Evolutionary conservation across 2,888 invertebrate genomes (phyloP).

Genomic region (Nomada fucata): DNA sequence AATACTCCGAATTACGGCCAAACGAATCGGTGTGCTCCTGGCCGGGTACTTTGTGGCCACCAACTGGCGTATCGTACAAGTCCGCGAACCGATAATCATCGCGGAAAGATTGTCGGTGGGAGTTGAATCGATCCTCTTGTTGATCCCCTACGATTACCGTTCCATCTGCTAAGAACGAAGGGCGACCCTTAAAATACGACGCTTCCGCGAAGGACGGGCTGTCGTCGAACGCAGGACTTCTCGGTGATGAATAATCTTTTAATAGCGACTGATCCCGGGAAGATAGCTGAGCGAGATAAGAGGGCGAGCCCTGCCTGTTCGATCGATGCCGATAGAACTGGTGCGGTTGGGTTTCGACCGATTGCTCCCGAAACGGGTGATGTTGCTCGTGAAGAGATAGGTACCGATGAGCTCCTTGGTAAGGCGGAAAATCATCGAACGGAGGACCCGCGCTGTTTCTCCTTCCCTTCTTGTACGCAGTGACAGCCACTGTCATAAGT

Average conservation of each 20-base stretch:
- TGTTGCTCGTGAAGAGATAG: slow-evolving; percentile 60
- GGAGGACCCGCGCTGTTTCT: slow-evolving; percentile 37
- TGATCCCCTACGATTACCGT: not conserved
- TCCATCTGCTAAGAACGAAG: slow-evolving; percentile 18
- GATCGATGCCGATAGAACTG: slow-evolving; percentile 40
- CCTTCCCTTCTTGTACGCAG: slow-evolving; percentile 62
- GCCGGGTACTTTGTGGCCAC: slow-evolving; percentile 21
- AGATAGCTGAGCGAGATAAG: slow-evolving; percentile 35
- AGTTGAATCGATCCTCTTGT: slow-evolving; percentile 22
- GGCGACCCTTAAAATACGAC: slow-evolving; percentile 24
- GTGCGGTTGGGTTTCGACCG: slow-evolving; percentile 54
- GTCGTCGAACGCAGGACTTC: slow-evolving; percentile 17
- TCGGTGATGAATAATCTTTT: slow-evolving; percentile 53
- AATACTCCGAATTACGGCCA: slow-evolving; percentile 71
- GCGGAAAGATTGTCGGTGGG: slow-evolving; percentile 27
- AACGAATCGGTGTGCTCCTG: slow-evolving; percentile 58
- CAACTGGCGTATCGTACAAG: slow-evolving; percentile 43
- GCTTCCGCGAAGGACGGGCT: slow-evolving; percentile 20
- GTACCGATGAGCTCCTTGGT: slow-evolving; percentile 64
- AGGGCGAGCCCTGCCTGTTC: slow-evolving; percentile 29
- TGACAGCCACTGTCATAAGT: slow-evolving; percentile 62
- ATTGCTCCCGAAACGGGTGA: slow-evolving; percentile 65
- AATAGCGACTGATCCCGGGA: slow-evolving; percentile 43
- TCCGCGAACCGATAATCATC: slow-evolving; percentile 44
- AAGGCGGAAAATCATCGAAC: slow-evolving; percentile 68